Evolutionary conservation across 2,888 invertebrate species (phyloP).

Genomic region (Octonoba sinensis): DNA sequence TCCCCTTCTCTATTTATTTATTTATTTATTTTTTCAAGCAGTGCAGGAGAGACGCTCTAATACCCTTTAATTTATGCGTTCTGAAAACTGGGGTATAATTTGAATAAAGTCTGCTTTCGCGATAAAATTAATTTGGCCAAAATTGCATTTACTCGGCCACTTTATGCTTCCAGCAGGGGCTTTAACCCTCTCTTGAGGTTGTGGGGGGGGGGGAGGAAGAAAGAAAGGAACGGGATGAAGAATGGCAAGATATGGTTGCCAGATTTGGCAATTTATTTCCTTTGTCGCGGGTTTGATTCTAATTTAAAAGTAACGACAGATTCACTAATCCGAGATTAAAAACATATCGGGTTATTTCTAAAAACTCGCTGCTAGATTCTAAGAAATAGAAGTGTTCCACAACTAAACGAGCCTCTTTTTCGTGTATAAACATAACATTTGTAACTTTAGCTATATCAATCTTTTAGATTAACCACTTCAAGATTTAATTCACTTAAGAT

Average conservation of each 20-base stretch:
- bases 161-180: constrained; percentile 62
- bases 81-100: constrained; percentile 57
- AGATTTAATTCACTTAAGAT: too few species aligned
- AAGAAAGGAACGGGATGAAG: constrained; percentile 17
- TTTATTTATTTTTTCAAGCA: constrained; percentile 24
- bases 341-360: too few species aligned
- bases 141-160: constrained; percentile 64
- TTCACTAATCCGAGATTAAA: not conserved
- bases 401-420: too few species aligned
- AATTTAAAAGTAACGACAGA: not conserved
- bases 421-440: too few species aligned
- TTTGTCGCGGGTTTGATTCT: not conserved
- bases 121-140: constrained; percentile 65
- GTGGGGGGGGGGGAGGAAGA: constrained; percentile 5
- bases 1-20: constrained; percentile 22
- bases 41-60: constrained; percentile 28
- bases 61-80: constrained; percentile 64
- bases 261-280: constrained; percentile 5
- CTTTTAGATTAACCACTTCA: too few species aligned
- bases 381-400: too few species aligned
- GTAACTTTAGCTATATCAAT: too few species aligned
- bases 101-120: constrained; percentile 59
- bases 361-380: too few species aligned
- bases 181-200: constrained; percentile 59
- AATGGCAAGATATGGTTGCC: not conserved